Percentiles rank a stretch among this genome's conserved stretches.
These are phyloP conservation scores for Perodicticus potto DNA, from an alignment of 2,797 vertebrate genomes.

Conservation along the genomic window DNA sequence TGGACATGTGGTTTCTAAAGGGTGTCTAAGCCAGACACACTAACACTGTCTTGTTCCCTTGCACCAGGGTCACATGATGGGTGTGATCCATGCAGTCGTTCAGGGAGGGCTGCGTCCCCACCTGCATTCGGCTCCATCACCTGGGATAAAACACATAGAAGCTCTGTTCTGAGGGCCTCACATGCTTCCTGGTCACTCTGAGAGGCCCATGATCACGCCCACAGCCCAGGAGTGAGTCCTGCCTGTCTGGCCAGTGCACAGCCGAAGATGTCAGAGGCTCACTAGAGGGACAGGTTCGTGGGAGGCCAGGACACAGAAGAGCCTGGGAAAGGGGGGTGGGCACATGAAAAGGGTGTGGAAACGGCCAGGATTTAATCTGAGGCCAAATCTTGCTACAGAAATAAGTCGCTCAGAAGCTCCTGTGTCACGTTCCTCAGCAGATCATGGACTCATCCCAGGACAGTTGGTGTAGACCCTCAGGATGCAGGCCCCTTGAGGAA, in stretches of 20 bases:
- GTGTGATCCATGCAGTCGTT: background rate
- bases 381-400: background rate
- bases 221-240: background rate
- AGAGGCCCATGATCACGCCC: rapidly evolving
- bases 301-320: background rate
- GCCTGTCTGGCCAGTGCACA: background rate
- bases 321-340: background rate
- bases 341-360: too few relatives aligned
- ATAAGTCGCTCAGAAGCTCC: background rate
- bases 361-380: background rate
- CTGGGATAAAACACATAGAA: background rate
- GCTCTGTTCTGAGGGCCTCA: background rate
- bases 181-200: background rate
- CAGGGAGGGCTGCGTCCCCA: background rate
- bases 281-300: rapidly evolving
- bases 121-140: rapidly evolving
- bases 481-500: background rate
- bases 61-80: background rate
- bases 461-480: background rate
- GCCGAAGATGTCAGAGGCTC: background rate
- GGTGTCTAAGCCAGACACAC: background rate
- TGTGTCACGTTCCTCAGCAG: background rate
- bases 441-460: background rate
- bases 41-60: background rate
- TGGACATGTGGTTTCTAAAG: background rate